Conservation (phyloP, 2,888 invertebrate species). For the Brenthis daphne region DNA sequence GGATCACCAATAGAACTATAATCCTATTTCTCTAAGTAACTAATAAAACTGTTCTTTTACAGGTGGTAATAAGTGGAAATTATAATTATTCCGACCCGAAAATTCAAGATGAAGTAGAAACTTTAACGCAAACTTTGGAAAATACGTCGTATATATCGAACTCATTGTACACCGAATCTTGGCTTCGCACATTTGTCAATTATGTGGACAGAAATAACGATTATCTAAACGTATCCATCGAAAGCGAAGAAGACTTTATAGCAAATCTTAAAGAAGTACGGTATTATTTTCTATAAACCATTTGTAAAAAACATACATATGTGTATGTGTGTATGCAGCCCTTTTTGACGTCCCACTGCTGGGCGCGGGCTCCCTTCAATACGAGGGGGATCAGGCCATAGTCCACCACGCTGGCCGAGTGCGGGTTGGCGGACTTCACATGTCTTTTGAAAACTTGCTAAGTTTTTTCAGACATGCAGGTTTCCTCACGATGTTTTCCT, state of each 20-base stretch:
- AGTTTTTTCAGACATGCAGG: no score
- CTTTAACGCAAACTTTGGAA: constrained; percentile 88
- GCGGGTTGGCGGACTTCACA: no score
- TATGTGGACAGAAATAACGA: constrained; percentile 89
- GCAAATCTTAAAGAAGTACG: constrained; percentile 87
- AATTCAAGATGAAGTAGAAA: constrained; percentile 90
- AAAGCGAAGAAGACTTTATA: constrained; percentile 87
- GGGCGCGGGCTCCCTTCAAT: no score
- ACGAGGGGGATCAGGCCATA: no score
- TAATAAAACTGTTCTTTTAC: constrained; percentile 52
- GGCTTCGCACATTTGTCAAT: constrained; percentile 91
- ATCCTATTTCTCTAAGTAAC: not conserved
- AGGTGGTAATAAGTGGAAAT: constrained; percentile 91
- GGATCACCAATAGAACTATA: no score
- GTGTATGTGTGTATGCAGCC: no score
- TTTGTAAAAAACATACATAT: no score
- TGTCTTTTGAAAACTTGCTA: no score
- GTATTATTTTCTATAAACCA: not conserved
- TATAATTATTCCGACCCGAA: constrained; percentile 91
- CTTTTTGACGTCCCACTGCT: no score
- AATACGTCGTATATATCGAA: constrained; percentile 90
- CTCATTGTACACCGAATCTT: constrained; percentile 92
- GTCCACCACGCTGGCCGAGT: no score
- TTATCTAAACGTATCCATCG: constrained; percentile 88
- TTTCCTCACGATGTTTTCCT: no score